Base-by-base conservation (phyloP, 2,888 invertebrate species). In the Crepidodera aurea region DNA sequence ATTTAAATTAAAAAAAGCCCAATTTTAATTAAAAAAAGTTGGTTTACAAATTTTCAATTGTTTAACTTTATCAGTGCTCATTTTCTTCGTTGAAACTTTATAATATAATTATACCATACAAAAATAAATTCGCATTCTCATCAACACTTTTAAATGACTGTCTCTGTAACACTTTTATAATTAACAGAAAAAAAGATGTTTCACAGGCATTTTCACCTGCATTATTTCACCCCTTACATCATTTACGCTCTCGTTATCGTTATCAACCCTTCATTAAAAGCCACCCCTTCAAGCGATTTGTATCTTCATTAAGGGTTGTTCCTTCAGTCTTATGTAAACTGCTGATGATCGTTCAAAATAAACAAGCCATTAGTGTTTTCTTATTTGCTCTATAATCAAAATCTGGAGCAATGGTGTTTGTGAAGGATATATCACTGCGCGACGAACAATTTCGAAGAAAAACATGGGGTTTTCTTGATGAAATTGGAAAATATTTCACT, bases 201-300 rank as follows among this genome's bases (percentile, higher is more conserved):
- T 34, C 34, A 34, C 34, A 34, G 12, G 12, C 34, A 34, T 34
- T 34, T 34, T 48, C 27, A 48, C 48, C 48, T 48, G 48, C 48
- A 48, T 48, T 48, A 29, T 48, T 48, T 48, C 27, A 15, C 25
- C 48, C 48, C 22, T 48, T 27, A 48, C 48, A 48, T 27, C 48
- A 8, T 48, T 48, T 15, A 40, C 48, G 27, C 19, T 25, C 48
- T 29, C 27, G 48, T 48, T 44, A 42, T n/a, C 42, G 42, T 18
- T 25, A 48, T 48, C 48, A 27, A 48, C 48, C 27, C 48, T 48
- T 48, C 48, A 48, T 48, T 48, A 48, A 27, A 25, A 48, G 29
- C 19, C 29, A 27, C 27, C 48, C 48, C 48, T 27, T 25, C 7
- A 46, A 25, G 46, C 46, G 46, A 46, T 46, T 46, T 6, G n/a